Conservation (phyloP, 2,797 vertebrate species). For the Phoeniculus purpureus region DNA sequence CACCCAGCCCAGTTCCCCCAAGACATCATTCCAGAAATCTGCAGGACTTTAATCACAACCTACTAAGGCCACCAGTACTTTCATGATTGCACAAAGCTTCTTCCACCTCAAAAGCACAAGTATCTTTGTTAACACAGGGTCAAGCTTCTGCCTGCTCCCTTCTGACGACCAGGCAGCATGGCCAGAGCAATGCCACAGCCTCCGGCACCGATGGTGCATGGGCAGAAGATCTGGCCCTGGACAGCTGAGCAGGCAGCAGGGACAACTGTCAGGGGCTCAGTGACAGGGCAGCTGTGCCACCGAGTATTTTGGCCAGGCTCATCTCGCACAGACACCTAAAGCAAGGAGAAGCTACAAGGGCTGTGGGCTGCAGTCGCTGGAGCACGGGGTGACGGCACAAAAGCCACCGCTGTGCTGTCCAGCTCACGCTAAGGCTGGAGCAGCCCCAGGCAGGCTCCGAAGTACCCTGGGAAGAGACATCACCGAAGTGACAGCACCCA, state of each 20-base stretch:
- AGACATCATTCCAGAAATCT: neutral
- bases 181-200: fast-evolving
- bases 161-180: fast-evolving
- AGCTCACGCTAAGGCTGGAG: neutral
- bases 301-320: neutral
- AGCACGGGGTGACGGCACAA: neutral
- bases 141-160: neutral
- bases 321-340: neutral
- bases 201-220: fast-evolving
- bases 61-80: neutral
- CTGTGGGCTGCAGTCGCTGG: neutral
- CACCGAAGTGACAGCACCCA: neutral
- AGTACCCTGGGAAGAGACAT: neutral
- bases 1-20: no score
- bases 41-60: neutral
- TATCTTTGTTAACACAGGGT: neutral
- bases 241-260: neutral
- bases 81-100: neutral
- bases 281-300: neutral
- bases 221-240: neutral
- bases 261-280: neutral
- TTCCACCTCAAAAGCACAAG: neutral
- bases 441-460: neutral
- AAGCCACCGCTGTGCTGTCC: neutral
- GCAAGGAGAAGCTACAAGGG: neutral